These are phyloP conservation scores for Eupithecia insigniata DNA, from an alignment of 2,888 invertebrate species.

Conservation along the genomic window DNA sequence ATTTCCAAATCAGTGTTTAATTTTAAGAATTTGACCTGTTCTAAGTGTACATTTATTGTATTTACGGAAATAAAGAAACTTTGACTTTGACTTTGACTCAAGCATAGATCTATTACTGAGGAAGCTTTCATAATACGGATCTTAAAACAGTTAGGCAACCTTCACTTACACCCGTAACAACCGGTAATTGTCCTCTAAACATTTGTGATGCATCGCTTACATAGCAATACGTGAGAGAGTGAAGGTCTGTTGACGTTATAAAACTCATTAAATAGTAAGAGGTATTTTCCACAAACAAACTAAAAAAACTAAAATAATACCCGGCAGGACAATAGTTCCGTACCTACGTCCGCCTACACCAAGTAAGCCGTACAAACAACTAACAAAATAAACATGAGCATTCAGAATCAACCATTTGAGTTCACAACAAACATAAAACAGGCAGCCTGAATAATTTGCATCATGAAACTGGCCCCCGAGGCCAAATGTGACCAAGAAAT, in stretches of 20 bases:
- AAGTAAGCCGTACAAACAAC: background rate
- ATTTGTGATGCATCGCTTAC: too few species aligned
- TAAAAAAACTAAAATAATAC: background rate
- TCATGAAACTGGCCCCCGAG: conserved; percentile 52
- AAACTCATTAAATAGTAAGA: background rate
- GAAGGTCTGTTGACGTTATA: background rate
- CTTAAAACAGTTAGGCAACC: too few species aligned
- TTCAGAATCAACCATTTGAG: conserved; percentile 44
- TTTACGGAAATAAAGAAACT: too few species aligned
- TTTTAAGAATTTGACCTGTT: too few species aligned
- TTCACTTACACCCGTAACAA: too few species aligned
- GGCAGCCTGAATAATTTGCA: conserved; percentile 56
- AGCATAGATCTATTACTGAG: too few species aligned
- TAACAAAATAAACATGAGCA: conserved; percentile 35
- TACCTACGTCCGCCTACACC: background rate
- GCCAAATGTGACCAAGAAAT: conserved; percentile 61
- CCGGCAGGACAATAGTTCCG: background rate
- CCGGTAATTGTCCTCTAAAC: too few species aligned
- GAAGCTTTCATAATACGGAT: too few species aligned
- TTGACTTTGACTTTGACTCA: too few species aligned
- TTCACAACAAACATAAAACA: conserved; percentile 47
- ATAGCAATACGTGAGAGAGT: background rate
- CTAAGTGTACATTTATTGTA: too few species aligned
- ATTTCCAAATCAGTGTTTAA: too few species aligned
- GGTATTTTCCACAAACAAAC: too few species aligned